A percentile compares a stretch with the other conserved stretches of the same genome.
Evolutionary conservation across 1,140 invertebrate species (phyloP).

Genomic region (Eurosta solidaginis): DNA sequence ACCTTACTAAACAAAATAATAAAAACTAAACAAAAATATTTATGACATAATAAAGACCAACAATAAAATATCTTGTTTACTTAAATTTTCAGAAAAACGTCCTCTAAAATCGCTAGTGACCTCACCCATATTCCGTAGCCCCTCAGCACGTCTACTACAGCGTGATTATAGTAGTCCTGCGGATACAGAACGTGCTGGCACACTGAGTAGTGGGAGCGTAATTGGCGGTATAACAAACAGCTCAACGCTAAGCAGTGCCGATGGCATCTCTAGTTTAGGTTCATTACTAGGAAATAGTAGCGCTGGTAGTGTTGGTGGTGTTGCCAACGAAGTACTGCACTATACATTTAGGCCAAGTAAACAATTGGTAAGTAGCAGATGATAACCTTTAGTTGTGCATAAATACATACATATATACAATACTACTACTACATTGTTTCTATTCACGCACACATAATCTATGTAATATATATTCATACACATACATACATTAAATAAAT

Average conservation of each 20-base stretch:
- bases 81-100: slow-evolving; percentile 51
- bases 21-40: background rate
- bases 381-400: slow-evolving; percentile 13
- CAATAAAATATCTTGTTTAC: background rate
- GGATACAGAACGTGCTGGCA: slow-evolving; percentile 42
- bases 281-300: slow-evolving; percentile 37
- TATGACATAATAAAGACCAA: background rate
- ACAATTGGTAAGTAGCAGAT: slow-evolving; percentile 55
- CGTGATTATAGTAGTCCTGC: slow-evolving; percentile 47
- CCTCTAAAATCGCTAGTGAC: slow-evolving; percentile 52
- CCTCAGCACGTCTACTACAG: slow-evolving; percentile 53
- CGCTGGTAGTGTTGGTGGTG: slow-evolving; percentile 26
- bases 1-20: background rate
- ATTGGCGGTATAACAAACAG: slow-evolving; percentile 35
- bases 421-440: too few species aligned
- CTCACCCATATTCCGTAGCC: slow-evolving; percentile 54
- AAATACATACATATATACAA: background rate
- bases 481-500: background rate
- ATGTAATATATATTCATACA: background rate
- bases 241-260: slow-evolving; percentile 33
- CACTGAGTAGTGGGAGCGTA: slow-evolving; percentile 31
- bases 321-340: slow-evolving; percentile 57
- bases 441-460: background rate
- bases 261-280: slow-evolving; percentile 38
- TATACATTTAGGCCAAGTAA: slow-evolving; percentile 59